These are phyloP conservation scores for Macaria liturata DNA, from an alignment of 2,888 invertebrate species.

Conservation along the genomic window DNA sequence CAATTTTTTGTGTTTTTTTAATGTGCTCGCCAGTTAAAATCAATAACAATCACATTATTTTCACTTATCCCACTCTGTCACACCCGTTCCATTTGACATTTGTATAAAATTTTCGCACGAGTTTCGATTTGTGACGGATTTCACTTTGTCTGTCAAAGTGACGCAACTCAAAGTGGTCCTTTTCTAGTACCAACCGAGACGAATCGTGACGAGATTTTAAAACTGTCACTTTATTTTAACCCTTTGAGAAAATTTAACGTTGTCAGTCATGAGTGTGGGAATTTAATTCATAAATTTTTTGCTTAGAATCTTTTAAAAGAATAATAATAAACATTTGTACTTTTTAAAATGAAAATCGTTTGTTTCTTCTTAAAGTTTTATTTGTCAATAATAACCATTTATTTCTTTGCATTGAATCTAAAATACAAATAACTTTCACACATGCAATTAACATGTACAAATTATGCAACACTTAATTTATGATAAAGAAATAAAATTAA, in stretches of 20 bases:
- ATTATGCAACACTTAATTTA: background rate
- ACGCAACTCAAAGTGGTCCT: constrained; percentile 62
- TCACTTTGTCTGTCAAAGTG: constrained; percentile 73
- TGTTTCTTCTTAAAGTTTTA: no score
- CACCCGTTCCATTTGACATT: constrained; percentile 24
- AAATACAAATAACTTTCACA: no score
- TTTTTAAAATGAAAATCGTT: no score
- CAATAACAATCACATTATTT: constrained; percentile 31
- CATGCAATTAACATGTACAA: no score
- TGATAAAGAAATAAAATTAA: constrained; percentile 29
- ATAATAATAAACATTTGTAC: no score
- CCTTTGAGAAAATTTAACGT: constrained; percentile 56
- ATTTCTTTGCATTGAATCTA: background rate
- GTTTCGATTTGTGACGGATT: constrained; percentile 65
- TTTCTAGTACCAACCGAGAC: constrained; percentile 64
- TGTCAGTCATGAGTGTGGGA: constrained; percentile 58
- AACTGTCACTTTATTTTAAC: constrained; percentile 68
- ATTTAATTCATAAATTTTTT: background rate
- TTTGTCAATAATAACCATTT: no score
- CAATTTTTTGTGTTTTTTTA: no score
- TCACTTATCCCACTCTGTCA: constrained; percentile 26
- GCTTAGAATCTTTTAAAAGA: no score
- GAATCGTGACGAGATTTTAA: constrained; percentile 72
- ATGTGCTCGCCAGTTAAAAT: constrained; percentile 15
- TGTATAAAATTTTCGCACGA: constrained; percentile 63